Percentiles rank a stretch among this genome's conserved stretches.
These are phyloP conservation scores for Asbolus verrucosus DNA, from an alignment of 1,140 invertebrate genomes.

Conservation along the genomic window DNA sequence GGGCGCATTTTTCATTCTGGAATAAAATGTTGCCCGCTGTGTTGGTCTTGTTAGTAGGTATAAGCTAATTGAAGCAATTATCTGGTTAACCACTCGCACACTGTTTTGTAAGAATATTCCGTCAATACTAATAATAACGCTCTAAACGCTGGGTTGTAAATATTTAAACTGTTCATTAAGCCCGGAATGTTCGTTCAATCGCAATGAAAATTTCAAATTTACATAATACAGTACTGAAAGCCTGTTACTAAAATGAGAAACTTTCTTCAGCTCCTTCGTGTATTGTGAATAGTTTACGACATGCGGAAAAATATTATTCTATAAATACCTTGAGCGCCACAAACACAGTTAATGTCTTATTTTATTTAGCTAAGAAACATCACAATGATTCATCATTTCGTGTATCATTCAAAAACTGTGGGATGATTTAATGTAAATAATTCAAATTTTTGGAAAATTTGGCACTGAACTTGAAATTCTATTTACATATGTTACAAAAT, in stretches of 20 bases:
- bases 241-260: slow-evolving; percentile 4
- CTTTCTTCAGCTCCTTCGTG: background rate
- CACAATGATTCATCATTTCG: too few species aligned
- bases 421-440: too few species aligned
- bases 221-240: slow-evolving; percentile 4
- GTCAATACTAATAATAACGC: slow-evolving; percentile 31
- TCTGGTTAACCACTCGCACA: slow-evolving; percentile 6
- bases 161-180: slow-evolving; percentile 27
- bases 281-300: slow-evolving; percentile 1
- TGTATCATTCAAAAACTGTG: too few species aligned
- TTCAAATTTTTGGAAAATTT: too few species aligned
- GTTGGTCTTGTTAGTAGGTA: slow-evolving; percentile 13
- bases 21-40: slow-evolving; percentile 9
- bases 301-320: slow-evolving; percentile 18
- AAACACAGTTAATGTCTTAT: too few species aligned
- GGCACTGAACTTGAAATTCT: too few species aligned
- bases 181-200: slow-evolving; percentile 28
- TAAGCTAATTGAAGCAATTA: slow-evolving; percentile 30
- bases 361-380: too few species aligned
- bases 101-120: slow-evolving; percentile 34
- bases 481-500: too few species aligned
- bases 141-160: slow-evolving; percentile 23
- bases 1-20: slow-evolving; percentile 23
- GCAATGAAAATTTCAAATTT: slow-evolving; percentile 2
- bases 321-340: slow-evolving; percentile 17